Base-by-base conservation (phyloP, 2,888 invertebrate genomes). In the Diabrotica balteata region DNA sequence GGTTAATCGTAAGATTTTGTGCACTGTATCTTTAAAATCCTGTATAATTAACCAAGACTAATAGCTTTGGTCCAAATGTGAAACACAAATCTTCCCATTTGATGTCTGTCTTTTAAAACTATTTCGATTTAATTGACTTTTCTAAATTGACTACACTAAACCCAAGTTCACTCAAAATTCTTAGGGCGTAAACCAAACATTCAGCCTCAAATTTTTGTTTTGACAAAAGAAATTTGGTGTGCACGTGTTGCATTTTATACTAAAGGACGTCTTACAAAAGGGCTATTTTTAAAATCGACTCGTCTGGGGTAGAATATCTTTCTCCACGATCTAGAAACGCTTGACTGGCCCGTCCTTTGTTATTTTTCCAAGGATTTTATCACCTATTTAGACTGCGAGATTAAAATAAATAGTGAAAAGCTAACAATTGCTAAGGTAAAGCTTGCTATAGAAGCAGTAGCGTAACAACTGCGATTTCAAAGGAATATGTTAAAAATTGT, bases 211-310 rank as follows among this genome's bases (percentile, higher is more conserved):
- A 57, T 57, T 45, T 17, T 57, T 57, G 55, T 45, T 45, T 57
- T 57, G 45, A 57, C 45, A 57, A 57, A 44, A 17, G 55, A 57
- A 45, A 57, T 45, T 57, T 45, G 45, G 55, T 57, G 55, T 17
- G 45, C 55, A 57, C 55, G 55, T 57, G 55, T 45, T 57, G 55
- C 17, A 44, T 45, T 54, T 45, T n/a, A 17, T 17, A 55, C 55
- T 5, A 43, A 57, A 57, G 11, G 45, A 57, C 45, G 5, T 44
- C 32, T 11, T 17, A 57, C 11, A 17, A 57, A 17, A 11, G 17
- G 55, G 7, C 55, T 57, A 57, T 57, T 57, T 57, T 57, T 57
- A 57, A 57, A 57, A n/a, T 54, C 4, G 22, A 22, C 52, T n/a
- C 8, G 54, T 57, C 55, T 57, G 55, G 55, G 55, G 55, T 57